Conservation (phyloP, 2,113 vertebrate species). For the Condylura cristata region DNA sequence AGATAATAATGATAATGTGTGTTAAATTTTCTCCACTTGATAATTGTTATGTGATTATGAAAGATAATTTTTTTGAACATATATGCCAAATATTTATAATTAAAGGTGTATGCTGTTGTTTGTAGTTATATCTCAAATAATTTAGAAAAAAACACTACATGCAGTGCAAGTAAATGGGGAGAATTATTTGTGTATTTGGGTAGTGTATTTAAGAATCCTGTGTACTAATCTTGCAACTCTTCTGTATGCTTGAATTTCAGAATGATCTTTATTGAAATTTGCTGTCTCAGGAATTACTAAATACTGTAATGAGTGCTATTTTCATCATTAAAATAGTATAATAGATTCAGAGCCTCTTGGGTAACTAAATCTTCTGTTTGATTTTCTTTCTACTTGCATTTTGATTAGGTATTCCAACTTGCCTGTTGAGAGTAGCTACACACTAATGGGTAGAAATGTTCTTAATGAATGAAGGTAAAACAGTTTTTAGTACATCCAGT, state of each 20-base stretch:
- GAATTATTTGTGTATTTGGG: not conserved
- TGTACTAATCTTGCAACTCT: slow-evolving; percentile 16
- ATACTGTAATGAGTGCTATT: slow-evolving; percentile 45
- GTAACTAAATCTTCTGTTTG: slow-evolving; percentile 19
- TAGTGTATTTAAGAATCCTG: not conserved
- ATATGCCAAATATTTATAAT: not conserved
- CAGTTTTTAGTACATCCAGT: not conserved
- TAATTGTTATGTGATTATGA: not conserved
- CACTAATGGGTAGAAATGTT: not conserved
- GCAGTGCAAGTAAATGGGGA: not conserved
- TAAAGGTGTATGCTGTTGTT: not conserved
- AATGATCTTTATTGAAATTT: slow-evolving; percentile 67
- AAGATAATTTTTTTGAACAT: not conserved
- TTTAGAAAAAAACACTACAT: not conserved
- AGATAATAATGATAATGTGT: not conserved
- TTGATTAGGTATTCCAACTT: slow-evolving; percentile 58
- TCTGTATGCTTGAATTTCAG: slow-evolving; percentile 43
- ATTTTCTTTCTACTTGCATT: slow-evolving; percentile 38
- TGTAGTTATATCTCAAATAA: not conserved
- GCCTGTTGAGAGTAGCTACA: slow-evolving; percentile 37
- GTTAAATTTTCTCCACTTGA: slow-evolving; percentile 30
- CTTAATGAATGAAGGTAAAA: not conserved
- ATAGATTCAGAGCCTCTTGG: slow-evolving; percentile 58
- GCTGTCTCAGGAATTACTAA: slow-evolving; percentile 55
- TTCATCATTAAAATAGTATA: slow-evolving; percentile 68